A percentile compares a stretch with the other conserved stretches of the same genome.
phyloP scores from a whole-genome alignment of 2,888 invertebrate genomes.

The Hirtodrosophila trivittata region DNA sequence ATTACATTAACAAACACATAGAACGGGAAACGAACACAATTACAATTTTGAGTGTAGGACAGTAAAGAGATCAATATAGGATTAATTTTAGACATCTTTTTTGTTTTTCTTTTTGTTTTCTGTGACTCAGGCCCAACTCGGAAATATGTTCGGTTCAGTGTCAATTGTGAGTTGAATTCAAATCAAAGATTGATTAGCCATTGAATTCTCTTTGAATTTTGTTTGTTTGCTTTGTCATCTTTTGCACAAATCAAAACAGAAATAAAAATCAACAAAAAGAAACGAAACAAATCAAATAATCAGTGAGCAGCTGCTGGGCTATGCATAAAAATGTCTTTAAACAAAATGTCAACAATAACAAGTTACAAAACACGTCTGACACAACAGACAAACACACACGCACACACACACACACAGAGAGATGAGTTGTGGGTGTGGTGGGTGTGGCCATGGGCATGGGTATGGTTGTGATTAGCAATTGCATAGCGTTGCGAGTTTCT shows the following conservation, averaged over 20 bases:
- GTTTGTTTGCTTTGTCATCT: constrained; percentile 74
- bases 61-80: constrained; percentile 30
- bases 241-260: constrained; percentile 49
- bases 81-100: constrained; percentile 3
- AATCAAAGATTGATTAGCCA: constrained; percentile 42
- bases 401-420: constrained; percentile 4
- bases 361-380: constrained; percentile 22
- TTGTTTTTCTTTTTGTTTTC: constrained; percentile 4
- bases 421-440: constrained; percentile 15
- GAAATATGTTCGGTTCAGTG: constrained; percentile 55
- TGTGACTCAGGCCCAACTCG: constrained; percentile 70
- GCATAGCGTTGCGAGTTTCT: constrained; percentile 34
- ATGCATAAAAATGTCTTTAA: constrained; percentile 55
- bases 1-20: constrained; percentile 72
- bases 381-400: constrained; percentile 4
- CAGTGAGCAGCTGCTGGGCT: constrained; percentile 47
- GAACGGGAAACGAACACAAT: constrained; percentile 60
- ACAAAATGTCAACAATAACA: constrained; percentile 62
- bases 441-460: constrained; percentile 31
- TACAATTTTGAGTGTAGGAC: constrained; percentile 45
- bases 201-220: constrained; percentile 60
- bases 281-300: constrained; percentile 20
- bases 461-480: constrained; percentile 34
- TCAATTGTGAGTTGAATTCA: constrained; percentile 55
- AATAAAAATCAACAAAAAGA: constrained; percentile 29